phyloP scores from a whole-genome alignment of 2,888 invertebrate genomes.

The Abrostola tripartita region DNA sequence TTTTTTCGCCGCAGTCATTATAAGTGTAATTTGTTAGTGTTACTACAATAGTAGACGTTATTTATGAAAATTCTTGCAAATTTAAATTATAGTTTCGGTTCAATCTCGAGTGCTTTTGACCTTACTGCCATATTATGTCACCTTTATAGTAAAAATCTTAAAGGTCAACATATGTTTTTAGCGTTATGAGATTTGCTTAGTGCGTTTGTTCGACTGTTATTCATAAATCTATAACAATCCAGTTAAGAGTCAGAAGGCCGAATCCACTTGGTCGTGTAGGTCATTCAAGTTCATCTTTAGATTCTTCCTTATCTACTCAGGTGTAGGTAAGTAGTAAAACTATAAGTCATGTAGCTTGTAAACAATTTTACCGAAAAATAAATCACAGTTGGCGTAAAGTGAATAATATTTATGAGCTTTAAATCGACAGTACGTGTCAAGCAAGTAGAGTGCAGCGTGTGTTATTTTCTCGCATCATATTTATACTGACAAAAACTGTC shows the following conservation, averaged over 20 bases:
- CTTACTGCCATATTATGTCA: too few relatives aligned
- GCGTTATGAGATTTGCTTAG: too few relatives aligned
- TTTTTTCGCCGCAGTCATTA: conserved; percentile 32
- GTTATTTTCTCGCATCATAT: conserved; percentile 55
- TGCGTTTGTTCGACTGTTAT: too few relatives aligned
- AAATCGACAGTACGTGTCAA: conserved; percentile 65
- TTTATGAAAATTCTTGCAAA: too few relatives aligned
- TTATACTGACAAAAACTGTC: conserved; percentile 69
- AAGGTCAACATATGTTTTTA: too few relatives aligned
- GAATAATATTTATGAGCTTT: conserved; percentile 60
- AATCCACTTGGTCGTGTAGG: background rate
- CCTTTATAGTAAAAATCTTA: too few relatives aligned
- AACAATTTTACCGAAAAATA: conserved; percentile 27
- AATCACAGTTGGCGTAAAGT: conserved; percentile 49
- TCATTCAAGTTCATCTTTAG: conserved; percentile 2
- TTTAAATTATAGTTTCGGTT: too few relatives aligned
- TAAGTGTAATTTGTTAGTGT: conserved; percentile 21
- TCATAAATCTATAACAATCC: too few relatives aligned
- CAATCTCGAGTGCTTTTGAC: too few relatives aligned
- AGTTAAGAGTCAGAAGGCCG: too few relatives aligned
- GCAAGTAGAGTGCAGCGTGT: conserved; percentile 53
- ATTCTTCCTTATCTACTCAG: background rate
- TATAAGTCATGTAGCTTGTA: background rate
- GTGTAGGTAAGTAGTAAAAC: conserved; percentile 1
- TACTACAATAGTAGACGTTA: background rate